Evolutionary conservation across 1,140 invertebrate species (phyloP).

Genomic region (Anastrepha obliqua): DNA sequence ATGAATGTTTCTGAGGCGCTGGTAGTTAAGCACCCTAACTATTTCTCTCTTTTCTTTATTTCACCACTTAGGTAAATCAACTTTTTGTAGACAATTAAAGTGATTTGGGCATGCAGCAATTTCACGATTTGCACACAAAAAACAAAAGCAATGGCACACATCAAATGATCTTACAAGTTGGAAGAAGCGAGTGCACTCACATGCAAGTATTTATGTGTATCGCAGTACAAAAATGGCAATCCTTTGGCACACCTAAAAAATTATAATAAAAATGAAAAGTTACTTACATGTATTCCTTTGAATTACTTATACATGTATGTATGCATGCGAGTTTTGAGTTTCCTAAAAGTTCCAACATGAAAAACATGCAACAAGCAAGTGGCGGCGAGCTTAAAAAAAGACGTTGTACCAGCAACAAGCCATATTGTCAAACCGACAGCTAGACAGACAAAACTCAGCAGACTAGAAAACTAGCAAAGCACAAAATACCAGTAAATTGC

Average conservation of each 20-base stretch:
- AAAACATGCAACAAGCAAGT: conserved; percentile 45
- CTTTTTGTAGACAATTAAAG: not conserved
- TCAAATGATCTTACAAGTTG: not conserved
- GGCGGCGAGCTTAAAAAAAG: not conserved
- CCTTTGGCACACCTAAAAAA: conserved; percentile 35
- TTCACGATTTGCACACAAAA: not conserved
- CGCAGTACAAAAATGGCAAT: not conserved
- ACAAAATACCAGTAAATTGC: not conserved
- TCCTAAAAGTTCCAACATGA: conserved; percentile 21
- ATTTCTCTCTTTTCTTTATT: not conserved
- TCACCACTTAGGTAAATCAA: not conserved
- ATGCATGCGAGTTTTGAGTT: not conserved
- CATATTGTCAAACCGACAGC: not conserved
- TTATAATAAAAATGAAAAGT: conserved; percentile 47
- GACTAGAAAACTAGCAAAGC: conserved; percentile 46
- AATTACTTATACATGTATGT: not conserved
- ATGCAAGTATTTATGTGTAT: conserved; percentile 6
- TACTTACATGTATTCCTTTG: not conserved
- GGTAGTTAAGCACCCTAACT: no score
- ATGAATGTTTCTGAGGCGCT: no score
- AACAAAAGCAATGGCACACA: not conserved
- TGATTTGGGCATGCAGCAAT: not conserved
- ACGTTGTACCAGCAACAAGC: not conserved
- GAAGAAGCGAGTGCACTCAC: conserved; percentile 10
- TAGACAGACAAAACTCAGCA: conserved; percentile 2